Evolutionary conservation across 2,888 invertebrate genomes (phyloP).

Genomic region (Pterobdella sp.): DNA sequence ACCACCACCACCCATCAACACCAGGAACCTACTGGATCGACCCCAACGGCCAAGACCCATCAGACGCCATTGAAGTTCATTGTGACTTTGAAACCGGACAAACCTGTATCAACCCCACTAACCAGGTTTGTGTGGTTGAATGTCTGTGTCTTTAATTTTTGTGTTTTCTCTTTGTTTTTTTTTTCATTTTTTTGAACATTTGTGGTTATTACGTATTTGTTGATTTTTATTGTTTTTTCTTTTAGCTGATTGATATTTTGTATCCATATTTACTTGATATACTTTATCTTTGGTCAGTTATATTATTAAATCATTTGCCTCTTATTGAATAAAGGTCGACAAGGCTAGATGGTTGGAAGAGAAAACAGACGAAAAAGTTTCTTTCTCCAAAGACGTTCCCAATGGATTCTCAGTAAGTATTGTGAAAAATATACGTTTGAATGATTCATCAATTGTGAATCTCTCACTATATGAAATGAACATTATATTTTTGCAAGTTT

Average conservation of each 20-base stretch:
- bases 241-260: too few relatives aligned
- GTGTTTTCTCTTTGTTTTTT: not conserved
- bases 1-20: not conserved
- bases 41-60: slow-evolving; percentile 74
- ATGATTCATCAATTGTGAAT: too few relatives aligned
- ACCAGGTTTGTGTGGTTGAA: slow-evolving; percentile 4
- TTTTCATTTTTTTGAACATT: not conserved
- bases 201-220: too few relatives aligned
- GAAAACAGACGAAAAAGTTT: slow-evolving; percentile 32
- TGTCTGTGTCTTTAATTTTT: not conserved
- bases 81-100: slow-evolving; percentile 69
- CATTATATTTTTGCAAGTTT: too few relatives aligned
- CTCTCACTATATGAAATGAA: too few relatives aligned
- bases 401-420: slow-evolving; percentile 35
- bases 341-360: slow-evolving; percentile 31
- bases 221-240: too few relatives aligned
- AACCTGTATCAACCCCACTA: slow-evolving; percentile 61
- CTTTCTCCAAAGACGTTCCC: slow-evolving; percentile 39
- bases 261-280: not conserved
- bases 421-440: too few relatives aligned
- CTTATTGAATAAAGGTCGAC: slow-evolving; percentile 20
- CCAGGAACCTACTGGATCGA: slow-evolving; percentile 81
- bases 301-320: not conserved
- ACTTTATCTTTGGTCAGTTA: not conserved
- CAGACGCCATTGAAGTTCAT: slow-evolving; percentile 74